Conservation (phyloP, 2,113 vertebrate genomes). For the Jaculus jaculus region DNA sequence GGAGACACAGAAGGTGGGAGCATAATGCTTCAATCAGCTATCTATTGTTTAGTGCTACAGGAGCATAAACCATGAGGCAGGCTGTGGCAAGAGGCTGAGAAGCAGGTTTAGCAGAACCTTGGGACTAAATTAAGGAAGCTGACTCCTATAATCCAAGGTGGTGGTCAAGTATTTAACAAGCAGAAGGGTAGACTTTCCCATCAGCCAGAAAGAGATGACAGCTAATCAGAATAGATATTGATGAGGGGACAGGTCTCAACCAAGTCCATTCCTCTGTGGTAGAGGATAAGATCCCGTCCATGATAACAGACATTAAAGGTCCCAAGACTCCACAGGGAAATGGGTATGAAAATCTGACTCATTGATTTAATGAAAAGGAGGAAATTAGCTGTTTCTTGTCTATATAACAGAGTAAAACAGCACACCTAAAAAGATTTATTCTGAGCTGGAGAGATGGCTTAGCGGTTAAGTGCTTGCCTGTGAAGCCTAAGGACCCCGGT, state of each 20-base stretch:
- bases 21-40: background rate
- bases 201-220: constrained; percentile 13
- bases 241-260: background rate
- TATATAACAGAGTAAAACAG: background rate
- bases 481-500: too few species aligned
- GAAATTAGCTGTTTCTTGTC: constrained; percentile 9
- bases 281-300: background rate
- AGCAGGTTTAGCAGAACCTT: background rate
- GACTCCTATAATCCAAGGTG: background rate
- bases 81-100: background rate
- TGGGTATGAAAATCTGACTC: constrained; percentile 49
- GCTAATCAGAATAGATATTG: background rate
- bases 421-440: constrained; percentile 5
- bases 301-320: constrained; percentile 8
- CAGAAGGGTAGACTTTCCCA: background rate
- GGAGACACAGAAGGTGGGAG: background rate
- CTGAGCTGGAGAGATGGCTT: too few species aligned
- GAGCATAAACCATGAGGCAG: background rate
- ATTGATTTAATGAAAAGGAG: constrained; percentile 33
- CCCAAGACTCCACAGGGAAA: background rate
- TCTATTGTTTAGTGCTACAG: background rate
- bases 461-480: too few species aligned
- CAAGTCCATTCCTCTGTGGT: background rate
- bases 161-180: background rate
- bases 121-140: background rate